These are phyloP conservation scores for Astyanax mexicanus DNA, from an alignment of 2,797 vertebrate species.

Conservation along the genomic window DNA sequence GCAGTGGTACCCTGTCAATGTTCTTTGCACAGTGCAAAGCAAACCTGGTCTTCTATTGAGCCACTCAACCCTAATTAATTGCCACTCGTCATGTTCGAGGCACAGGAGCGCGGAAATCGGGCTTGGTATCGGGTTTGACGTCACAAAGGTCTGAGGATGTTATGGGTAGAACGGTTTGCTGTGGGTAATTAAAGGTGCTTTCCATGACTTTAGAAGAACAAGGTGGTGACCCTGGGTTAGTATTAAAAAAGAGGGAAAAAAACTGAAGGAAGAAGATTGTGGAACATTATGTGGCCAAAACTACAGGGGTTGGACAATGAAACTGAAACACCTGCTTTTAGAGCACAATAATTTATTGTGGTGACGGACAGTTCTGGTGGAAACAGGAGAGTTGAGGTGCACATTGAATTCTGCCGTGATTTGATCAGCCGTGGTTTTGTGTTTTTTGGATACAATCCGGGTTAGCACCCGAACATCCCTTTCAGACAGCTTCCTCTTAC, in stretches of 20 bases:
- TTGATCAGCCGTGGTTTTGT: too few species aligned
- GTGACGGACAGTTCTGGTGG: too few species aligned
- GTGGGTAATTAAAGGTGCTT: background rate
- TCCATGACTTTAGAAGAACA: background rate
- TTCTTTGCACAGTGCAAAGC: constrained; percentile 19
- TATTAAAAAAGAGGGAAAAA: too few species aligned
- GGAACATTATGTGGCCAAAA: background rate
- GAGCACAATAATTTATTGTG: too few species aligned
- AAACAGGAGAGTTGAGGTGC: too few species aligned
- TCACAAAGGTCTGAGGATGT: background rate
- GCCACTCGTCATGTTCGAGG: background rate
- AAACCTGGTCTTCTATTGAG: background rate
- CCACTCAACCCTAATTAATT: background rate
- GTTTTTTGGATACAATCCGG: too few species aligned
- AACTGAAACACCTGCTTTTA: too few species aligned
- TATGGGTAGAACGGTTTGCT: background rate
- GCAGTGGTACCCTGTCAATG: background rate
- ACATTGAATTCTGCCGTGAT: too few species aligned
- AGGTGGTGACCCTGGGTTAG: background rate
- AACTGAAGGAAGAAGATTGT: background rate
- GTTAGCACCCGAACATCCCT: too few species aligned
- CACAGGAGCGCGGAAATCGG: background rate
- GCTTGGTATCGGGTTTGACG: background rate
- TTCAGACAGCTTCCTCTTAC: too few species aligned
- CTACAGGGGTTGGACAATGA: too few species aligned